Percentiles rank a stretch among this genome's conserved stretches.
Conservation (phyloP, 2,113 vertebrate species). For the Amphiprion percula region DNA sequence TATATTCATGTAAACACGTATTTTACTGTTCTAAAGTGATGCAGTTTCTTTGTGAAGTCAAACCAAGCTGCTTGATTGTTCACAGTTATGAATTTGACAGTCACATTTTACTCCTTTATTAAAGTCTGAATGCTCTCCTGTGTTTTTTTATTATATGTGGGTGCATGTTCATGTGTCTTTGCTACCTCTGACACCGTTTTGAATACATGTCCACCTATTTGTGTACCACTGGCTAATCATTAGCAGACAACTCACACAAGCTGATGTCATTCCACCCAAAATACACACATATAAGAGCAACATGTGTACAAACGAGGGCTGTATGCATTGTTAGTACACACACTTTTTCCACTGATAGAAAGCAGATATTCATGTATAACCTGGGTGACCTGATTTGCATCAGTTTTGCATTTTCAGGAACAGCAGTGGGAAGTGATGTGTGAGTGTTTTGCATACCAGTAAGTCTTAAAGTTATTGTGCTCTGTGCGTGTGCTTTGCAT, state of each 20-base stretch:
- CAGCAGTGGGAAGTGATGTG: not conserved
- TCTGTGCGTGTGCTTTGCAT: conserved; percentile 52
- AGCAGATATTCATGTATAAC: conserved; percentile 5
- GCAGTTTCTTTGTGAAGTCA: too few relatives aligned
- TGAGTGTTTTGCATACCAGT: conserved; percentile 21
- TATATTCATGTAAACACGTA: too few relatives aligned
- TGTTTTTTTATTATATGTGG: not conserved
- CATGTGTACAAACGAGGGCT: not conserved
- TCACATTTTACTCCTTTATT: too few relatives aligned
- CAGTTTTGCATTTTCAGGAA: conserved; percentile 28
- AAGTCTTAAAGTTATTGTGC: not conserved
- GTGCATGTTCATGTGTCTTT: not conserved
- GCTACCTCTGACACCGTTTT: not conserved
- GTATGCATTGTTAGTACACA: not conserved
- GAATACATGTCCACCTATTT: not conserved
- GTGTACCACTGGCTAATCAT: not conserved
- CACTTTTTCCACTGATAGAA: conserved; percentile 1
- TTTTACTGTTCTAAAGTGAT: too few relatives aligned
- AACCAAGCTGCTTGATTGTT: too few relatives aligned
- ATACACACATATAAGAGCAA: not conserved
- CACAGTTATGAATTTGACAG: too few relatives aligned
- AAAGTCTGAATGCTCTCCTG: too few relatives aligned
- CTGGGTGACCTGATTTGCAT: conserved; percentile 46
- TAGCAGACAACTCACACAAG: not conserved
- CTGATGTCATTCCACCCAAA: not conserved